phyloP scores from a whole-genome alignment of 2,888 invertebrate genomes.

The Brachynemurus nebulosus region DNA sequence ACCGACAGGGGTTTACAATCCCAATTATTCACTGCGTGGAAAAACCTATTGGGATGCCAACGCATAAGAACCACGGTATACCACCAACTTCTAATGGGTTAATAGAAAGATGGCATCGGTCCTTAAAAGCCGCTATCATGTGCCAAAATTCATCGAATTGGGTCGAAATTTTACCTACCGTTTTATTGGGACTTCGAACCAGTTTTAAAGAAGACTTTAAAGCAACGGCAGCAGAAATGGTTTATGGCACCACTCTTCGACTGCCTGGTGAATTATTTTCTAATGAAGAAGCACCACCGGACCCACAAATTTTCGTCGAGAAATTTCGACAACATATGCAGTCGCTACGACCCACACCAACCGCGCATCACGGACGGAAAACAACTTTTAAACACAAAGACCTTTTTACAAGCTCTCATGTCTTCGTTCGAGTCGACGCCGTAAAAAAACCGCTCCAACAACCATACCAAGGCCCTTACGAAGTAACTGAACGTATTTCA shows the following conservation, averaged over 20 bases:
- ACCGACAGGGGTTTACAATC: too few relatives aligned
- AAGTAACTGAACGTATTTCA: too few relatives aligned
- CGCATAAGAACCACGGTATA: too few relatives aligned
- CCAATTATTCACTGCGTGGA: too few relatives aligned
- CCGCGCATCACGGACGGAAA: neutral
- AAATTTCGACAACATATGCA: neutral
- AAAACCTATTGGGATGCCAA: too few relatives aligned
- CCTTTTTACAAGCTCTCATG: neutral
- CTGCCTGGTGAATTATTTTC: too few relatives aligned
- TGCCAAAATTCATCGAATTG: slow-evolving; percentile 13
- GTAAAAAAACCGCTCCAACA: neutral
- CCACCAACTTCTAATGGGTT: too few relatives aligned
- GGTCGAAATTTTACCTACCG: slow-evolving; percentile 20
- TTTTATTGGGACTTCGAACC: too few relatives aligned
- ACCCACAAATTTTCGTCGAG: neutral
- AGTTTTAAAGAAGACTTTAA: too few relatives aligned
- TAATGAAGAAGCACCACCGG: neutral
- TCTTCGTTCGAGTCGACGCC: neutral
- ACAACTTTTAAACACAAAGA: neutral
- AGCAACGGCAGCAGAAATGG: too few relatives aligned
- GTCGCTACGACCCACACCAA: neutral
- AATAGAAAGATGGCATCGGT: too few relatives aligned
- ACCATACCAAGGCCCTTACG: neutral
- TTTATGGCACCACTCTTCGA: too few relatives aligned
- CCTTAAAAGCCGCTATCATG: slow-evolving; percentile 27